Conservation (phyloP, 1,140 invertebrate genomes). For the Lithobius niger region DNA sequence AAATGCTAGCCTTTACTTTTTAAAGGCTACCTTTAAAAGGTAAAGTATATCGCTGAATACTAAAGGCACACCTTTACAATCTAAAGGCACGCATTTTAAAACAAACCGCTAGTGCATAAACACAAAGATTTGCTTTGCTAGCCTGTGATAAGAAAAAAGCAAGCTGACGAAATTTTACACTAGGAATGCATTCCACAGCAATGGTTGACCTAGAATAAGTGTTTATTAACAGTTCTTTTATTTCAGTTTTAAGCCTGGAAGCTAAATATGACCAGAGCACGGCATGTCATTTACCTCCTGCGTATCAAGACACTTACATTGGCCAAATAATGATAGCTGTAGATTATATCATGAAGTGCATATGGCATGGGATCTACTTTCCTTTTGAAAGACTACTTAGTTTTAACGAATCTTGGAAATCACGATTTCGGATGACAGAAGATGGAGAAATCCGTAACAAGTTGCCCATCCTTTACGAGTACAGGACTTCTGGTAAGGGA, state of each 20-base stretch:
- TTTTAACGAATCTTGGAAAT: slow-evolving; percentile 1
- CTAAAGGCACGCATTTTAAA: no score
- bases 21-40: no score
- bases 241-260: neutral
- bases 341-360: neutral
- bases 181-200: no score
- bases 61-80: no score
- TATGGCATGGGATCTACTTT: slow-evolving; percentile 2
- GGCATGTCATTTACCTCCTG: slow-evolving; percentile 1
- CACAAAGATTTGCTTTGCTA: no score
- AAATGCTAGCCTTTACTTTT: no score
- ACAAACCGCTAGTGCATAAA: no score
- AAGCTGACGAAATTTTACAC: no score
- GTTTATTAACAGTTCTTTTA: neutral
- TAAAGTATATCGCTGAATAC: no score
- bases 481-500: neutral
- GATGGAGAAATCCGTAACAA: neutral
- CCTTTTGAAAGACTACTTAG: neutral
- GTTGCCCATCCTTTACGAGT: slow-evolving; percentile 3
- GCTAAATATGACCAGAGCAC: neutral
- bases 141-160: no score
- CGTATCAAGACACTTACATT: slow-evolving; percentile 4
- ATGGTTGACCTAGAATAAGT: no score
- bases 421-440: neutral
- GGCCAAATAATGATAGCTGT: slow-evolving; percentile 2